Percentiles rank a stretch among this genome's conserved stretches.
Evolutionary conservation across 2,113 vertebrate genomes (phyloP).

Genomic region (Lophotis ruficrista): DNA sequence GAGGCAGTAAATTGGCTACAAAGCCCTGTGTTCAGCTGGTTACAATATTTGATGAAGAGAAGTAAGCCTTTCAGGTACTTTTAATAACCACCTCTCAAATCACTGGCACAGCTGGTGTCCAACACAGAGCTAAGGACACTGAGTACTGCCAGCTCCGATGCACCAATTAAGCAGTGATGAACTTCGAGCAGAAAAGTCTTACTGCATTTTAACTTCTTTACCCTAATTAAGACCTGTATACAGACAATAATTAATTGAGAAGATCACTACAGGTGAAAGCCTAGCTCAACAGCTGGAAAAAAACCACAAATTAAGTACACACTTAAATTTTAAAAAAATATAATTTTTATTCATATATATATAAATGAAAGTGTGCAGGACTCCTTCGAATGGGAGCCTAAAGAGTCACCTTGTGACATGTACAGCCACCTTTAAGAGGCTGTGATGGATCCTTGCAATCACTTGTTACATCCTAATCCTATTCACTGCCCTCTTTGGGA

Average conservation of each 20-base stretch:
- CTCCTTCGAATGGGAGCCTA: not conserved
- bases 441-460: not conserved
- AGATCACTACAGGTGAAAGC: not conserved
- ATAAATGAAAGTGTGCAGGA: not conserved
- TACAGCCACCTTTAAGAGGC: not conserved
- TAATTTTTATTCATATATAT: not conserved
- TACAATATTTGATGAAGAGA: not conserved
- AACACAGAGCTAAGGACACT: not conserved
- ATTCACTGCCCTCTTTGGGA: not conserved
- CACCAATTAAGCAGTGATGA: not conserved
- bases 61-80: not conserved
- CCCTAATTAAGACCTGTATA: not conserved
- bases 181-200: not conserved
- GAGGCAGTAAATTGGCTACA: not conserved
- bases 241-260: not conserved
- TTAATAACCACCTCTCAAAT: not conserved
- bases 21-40: not conserved
- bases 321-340: not conserved
- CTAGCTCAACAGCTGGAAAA: not conserved
- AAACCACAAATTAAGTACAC: not conserved
- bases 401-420: not conserved
- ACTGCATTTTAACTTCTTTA: not conserved
- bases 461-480: not conserved
- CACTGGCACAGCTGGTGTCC: not conserved
- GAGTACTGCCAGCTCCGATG: not conserved